Evolutionary conservation across 2,113 vertebrate genomes (phyloP).

Genomic region (Aix galericulata): DNA sequence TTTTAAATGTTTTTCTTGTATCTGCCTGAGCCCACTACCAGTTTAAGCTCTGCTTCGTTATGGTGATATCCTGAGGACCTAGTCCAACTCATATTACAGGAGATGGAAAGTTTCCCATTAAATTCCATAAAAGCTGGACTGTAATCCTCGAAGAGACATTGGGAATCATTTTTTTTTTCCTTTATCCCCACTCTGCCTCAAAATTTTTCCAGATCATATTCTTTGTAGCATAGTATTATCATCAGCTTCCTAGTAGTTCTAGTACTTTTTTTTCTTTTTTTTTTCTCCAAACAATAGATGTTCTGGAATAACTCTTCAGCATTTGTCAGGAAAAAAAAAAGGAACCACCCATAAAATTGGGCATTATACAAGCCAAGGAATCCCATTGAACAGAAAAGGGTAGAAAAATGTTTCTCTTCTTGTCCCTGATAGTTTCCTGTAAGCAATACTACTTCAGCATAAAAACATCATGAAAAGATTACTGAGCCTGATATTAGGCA

Average conservation of each 20-base stretch:
- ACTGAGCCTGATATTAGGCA: neutral
- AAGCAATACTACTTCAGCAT: neutral
- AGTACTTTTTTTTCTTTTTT: neutral
- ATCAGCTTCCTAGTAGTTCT: neutral
- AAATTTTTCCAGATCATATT: neutral
- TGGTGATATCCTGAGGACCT: neutral
- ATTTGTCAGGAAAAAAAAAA: neutral
- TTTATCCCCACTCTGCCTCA: neutral
- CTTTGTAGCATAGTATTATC: neutral
- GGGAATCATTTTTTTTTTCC: neutral
- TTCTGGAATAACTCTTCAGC: neutral
- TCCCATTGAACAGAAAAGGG: neutral
- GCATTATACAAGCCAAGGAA: neutral
- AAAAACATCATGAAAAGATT: neutral
- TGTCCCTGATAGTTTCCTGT: neutral
- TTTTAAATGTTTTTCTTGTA: neutral
- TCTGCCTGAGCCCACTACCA: neutral
- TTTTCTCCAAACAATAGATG: neutral
- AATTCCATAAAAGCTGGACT: neutral
- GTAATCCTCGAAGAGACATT: neutral
- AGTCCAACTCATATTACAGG: neutral
- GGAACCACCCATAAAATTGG: no score
- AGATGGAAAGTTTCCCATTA: constrained; percentile 4
- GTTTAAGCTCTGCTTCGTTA: neutral
- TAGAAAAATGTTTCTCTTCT: neutral